Percentiles rank a stretch among this genome's conserved stretches.
phyloP scores from a whole-genome alignment of 2,797 vertebrate species.

The Urocyon cinereoargenteus region DNA sequence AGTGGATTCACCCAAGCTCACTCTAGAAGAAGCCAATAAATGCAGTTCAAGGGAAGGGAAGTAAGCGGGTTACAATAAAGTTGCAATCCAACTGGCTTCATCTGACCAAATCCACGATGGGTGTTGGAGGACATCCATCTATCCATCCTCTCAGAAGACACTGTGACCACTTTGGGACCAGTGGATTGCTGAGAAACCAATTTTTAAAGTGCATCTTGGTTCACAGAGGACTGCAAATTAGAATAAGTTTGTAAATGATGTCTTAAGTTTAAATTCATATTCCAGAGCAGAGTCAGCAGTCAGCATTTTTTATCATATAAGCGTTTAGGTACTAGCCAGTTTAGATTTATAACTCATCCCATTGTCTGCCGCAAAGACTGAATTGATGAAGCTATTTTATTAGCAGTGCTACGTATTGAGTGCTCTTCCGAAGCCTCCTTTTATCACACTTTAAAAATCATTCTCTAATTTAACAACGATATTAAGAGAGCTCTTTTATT shows the following conservation, averaged over 20 bases:
- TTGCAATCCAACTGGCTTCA: neutral
- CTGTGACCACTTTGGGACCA: neutral
- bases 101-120: neutral
- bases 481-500: constrained; percentile 83
- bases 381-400: constrained; percentile 77
- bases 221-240: constrained; percentile 49
- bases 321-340: constrained; percentile 56
- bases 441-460: constrained; percentile 85
- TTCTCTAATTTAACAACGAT: constrained; percentile 85
- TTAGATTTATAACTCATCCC: constrained; percentile 74
- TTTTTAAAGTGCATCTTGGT: constrained; percentile 40
- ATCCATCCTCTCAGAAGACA: neutral
- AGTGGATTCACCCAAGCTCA: neutral
- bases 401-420: constrained; percentile 69
- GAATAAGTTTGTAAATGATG: constrained; percentile 65
- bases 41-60: neutral
- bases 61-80: neutral
- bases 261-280: constrained; percentile 59
- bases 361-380: constrained; percentile 58
- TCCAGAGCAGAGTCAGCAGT: constrained; percentile 49
- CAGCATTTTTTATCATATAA: constrained; percentile 68
- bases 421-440: constrained; percentile 80
- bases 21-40: neutral
- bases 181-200: constrained; percentile 28
- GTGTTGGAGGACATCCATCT: neutral